Base-by-base conservation (phyloP, 1,140 invertebrate species). In the Planococcus citri region DNA sequence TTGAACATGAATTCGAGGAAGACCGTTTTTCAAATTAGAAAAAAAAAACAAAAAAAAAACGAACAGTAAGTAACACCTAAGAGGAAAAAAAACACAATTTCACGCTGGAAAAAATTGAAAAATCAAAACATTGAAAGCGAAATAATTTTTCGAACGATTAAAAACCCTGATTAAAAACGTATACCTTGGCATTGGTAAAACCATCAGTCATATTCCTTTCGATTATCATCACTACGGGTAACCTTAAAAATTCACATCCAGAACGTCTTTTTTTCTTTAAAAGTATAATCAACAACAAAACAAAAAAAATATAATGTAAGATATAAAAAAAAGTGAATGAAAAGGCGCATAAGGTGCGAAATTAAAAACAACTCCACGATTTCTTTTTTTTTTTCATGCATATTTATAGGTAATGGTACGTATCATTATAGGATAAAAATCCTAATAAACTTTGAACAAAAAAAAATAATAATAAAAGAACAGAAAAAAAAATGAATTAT, bases 241-340 rank as follows among this genome's bases (percentile, higher is more conserved):
- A 64, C 60, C 60, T 21, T 64, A 64, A 64, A n/a, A 64, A 64
- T 25, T 64, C 25, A 64, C 21, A 64, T 64, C 60, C 9, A 3
- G 60, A 64, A 58, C 6, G 3, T 58, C 17, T 33, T 33, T 33
- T 33, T 33, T 33, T 33, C 29, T 33, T 33, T 33, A 33, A 33
- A 58, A 58, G n/a, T n/a, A n/a, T n/a, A n/a, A n/a, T n/a, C n/a
- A n/a, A 8, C 51, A 22, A 58, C 17, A 58, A 20, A 58, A 58
- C 51, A 58, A 22, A 58, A 58, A n/a, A 58, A 58, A 58, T n/a
- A n/a, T 20, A 60, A 60, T 60, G 21, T 6, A 6, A 60, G 8
- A 64, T 64, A 25, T 64, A 64, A 24, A n/a, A n/a, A 60, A 64
- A 64, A 25, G 60, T 64, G 60, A 64, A 64, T 27, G 60, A 64